Percentiles rank a stretch among this genome's conserved stretches.
Evolutionary conservation across 2,888 invertebrate species (phyloP).

Genomic region (Drosophila mettleri): DNA sequence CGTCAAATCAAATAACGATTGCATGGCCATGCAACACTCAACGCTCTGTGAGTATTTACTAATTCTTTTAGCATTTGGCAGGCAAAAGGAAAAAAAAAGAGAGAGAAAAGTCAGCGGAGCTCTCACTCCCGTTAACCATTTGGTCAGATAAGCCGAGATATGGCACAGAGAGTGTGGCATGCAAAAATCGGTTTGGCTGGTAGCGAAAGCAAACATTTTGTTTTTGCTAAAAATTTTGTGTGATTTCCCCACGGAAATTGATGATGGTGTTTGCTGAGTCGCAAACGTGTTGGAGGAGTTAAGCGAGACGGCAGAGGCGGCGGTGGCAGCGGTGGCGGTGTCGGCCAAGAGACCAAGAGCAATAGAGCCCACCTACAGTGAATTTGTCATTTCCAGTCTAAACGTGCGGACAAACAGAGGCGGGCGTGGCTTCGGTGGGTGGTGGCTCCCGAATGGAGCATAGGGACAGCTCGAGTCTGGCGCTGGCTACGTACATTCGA

Average conservation of each 20-base stretch:
- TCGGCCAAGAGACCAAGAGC: slow-evolving; percentile 36
- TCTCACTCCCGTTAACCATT: slow-evolving; percentile 7
- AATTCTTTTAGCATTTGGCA: slow-evolving; percentile 20
- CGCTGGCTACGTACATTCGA: slow-evolving; percentile 40
- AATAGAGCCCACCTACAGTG: slow-evolving; percentile 75
- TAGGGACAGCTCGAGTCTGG: slow-evolving; percentile 38
- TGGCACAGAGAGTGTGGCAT: slow-evolving; percentile 31
- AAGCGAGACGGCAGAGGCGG: slow-evolving; percentile 42
- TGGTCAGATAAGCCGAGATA: slow-evolving; percentile 20
- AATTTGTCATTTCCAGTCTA: slow-evolving; percentile 81
- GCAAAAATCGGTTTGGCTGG: slow-evolving; percentile 46
- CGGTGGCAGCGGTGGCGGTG: neutral
- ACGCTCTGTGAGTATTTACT: slow-evolving; percentile 6
- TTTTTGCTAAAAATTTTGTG: slow-evolving; percentile 79
- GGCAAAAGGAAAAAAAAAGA: neutral
- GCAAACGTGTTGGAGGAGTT: slow-evolving; percentile 78
- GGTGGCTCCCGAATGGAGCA: neutral
- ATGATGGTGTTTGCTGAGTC: slow-evolving; percentile 79
- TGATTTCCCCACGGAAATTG: slow-evolving; percentile 81
- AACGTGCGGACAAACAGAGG: slow-evolving; percentile 73
- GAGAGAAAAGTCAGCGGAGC: neutral
- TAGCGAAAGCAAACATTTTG: slow-evolving; percentile 66
- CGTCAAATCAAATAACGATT: slow-evolving; percentile 8
- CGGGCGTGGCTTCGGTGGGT: slow-evolving; percentile 1
- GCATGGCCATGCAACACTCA: neutral